Conservation (phyloP, 2,888 invertebrate genomes). For the Rhynchonema sp. region DNA sequence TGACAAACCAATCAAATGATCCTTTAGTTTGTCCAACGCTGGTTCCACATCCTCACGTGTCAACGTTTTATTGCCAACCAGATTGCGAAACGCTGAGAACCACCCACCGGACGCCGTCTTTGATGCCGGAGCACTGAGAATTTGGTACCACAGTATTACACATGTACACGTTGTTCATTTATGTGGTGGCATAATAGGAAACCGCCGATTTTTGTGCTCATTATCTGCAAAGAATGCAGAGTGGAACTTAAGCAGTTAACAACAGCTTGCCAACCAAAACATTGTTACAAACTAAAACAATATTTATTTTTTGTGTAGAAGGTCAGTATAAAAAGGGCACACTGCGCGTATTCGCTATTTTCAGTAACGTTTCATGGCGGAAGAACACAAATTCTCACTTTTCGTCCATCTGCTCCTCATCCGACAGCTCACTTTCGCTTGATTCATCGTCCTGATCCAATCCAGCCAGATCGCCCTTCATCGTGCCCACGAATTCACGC, state of each 20-base stretch:
- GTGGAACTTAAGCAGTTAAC: too few relatives aligned
- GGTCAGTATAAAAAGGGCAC: too few relatives aligned
- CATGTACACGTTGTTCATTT: too few relatives aligned
- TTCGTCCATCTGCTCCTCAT: constrained; percentile 8
- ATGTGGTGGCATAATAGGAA: too few relatives aligned
- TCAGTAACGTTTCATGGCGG: too few relatives aligned
- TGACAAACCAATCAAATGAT: constrained; percentile 58
- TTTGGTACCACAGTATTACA: too few relatives aligned
- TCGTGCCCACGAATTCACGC: constrained; percentile 27
- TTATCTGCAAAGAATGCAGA: too few relatives aligned
- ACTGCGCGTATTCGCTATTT: too few relatives aligned
- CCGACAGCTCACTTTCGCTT: constrained; percentile 14
- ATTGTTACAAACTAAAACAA: too few relatives aligned
- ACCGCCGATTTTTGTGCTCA: too few relatives aligned
- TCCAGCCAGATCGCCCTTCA: constrained; percentile 30
- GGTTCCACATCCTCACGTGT: constrained; percentile 59
- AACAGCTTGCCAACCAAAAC: too few relatives aligned
- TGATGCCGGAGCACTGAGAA: background rate
- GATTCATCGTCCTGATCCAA: constrained; percentile 30
- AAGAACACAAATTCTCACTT: background rate
- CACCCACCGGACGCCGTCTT: constrained; percentile 29
- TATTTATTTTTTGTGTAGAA: too few relatives aligned
- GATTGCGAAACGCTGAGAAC: constrained; percentile 61
- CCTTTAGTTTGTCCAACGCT: constrained; percentile 72
- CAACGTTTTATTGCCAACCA: constrained; percentile 51